A percentile compares a stretch with the other conserved stretches of the same genome.
Conservation (phyloP, 2,888 invertebrate genomes). For the Portevinia maculata region DNA sequence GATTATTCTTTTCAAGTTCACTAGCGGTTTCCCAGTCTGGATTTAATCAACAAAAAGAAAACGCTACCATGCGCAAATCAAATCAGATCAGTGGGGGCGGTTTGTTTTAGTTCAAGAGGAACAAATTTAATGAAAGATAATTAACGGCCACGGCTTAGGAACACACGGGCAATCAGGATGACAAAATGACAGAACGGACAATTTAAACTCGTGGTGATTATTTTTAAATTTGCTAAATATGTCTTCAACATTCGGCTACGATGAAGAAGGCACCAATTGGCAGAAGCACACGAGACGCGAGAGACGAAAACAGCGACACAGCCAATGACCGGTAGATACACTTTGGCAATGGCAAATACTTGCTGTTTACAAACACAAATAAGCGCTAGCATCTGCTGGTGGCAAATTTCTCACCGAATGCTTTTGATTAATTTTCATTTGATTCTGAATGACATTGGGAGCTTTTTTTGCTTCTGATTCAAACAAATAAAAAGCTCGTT, state of each 20-base stretch:
- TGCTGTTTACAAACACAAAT: conserved; percentile 60
- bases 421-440: conserved; percentile 38
- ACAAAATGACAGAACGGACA: conserved; percentile 45
- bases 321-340: conserved; percentile 55
- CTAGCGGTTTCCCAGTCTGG: conserved; percentile 53
- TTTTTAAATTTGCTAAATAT: conserved; percentile 53
- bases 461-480: conserved; percentile 36
- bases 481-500: conserved; percentile 31
- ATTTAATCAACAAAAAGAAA: conserved; percentile 44
- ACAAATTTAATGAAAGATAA: conserved; percentile 1
- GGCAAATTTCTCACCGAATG: conserved; percentile 43
- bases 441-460: conserved; percentile 27
- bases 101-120: not conserved
- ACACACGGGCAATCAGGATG: conserved; percentile 20
- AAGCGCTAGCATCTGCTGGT: conserved; percentile 41
- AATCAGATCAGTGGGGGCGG: not conserved
- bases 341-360: conserved; percentile 50
- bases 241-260: conserved; percentile 3
- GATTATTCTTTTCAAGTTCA: conserved; percentile 58
- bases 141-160: conserved; percentile 25
- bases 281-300: conserved; percentile 33
- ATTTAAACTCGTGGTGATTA: conserved; percentile 33
- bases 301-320: conserved; percentile 15
- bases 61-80: conserved; percentile 8
- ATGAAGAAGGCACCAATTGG: conserved; percentile 21